These are phyloP conservation scores for Hemitrygon akajei DNA, from an alignment of 2,797 vertebrate genomes.

Conservation along the genomic window DNA sequence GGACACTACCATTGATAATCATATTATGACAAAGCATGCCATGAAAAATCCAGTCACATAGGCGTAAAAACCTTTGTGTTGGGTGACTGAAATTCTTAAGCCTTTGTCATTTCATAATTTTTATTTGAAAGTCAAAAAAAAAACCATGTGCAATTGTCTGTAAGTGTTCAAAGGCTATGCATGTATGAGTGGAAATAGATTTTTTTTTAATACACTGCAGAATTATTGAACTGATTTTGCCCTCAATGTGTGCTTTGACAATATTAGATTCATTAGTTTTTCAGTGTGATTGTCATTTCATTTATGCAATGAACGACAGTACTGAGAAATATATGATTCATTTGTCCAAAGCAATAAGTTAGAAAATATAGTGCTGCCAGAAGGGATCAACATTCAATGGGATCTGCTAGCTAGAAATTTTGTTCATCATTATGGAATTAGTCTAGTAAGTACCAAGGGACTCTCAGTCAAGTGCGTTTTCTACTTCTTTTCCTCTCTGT, in stretches of 20 bases:
- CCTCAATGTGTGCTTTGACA: background rate
- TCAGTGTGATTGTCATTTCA: background rate
- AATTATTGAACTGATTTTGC: background rate
- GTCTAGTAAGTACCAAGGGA: background rate
- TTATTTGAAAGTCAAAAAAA: background rate
- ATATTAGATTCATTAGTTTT: slow-evolving; percentile 17
- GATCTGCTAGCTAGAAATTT: background rate
- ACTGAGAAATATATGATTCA: slow-evolving; percentile 13
- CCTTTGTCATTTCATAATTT: background rate
- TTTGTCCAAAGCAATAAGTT: slow-evolving; percentile 9
- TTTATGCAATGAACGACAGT: background rate
- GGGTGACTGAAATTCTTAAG: background rate
- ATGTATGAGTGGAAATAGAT: background rate
- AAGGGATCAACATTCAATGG: background rate
- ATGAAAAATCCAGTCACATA: too few relatives aligned
- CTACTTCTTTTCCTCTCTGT: background rate
- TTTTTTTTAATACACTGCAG: background rate
- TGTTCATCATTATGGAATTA: background rate
- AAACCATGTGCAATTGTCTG: background rate
- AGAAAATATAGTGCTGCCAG: background rate
- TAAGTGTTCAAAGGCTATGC: background rate
- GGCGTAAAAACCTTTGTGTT: too few relatives aligned
- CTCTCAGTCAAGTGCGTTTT: too few relatives aligned
- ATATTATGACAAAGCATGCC: too few relatives aligned
- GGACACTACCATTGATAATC: too few relatives aligned